Evolutionary conservation across 2,113 vertebrate genomes (phyloP).

Genomic region (Caloenas nicobarica): DNA sequence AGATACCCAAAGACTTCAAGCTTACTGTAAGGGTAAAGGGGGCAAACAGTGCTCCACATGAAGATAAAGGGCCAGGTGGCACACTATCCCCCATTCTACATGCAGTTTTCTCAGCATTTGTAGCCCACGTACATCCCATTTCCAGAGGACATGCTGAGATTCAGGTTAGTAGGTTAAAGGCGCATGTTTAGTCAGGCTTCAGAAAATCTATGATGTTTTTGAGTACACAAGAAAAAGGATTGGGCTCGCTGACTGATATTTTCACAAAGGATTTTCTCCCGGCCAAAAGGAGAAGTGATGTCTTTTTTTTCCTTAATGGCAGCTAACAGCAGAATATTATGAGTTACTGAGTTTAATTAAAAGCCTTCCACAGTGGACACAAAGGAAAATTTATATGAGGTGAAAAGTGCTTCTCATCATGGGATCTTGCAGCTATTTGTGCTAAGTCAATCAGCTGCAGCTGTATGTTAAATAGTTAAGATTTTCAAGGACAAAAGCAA

Average conservation of each 20-base stretch:
- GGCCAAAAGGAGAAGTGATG: background rate
- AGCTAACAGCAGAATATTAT: slow-evolving; percentile 1
- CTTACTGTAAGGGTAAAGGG: background rate
- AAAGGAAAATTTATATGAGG: slow-evolving; percentile 13
- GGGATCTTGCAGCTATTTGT: background rate
- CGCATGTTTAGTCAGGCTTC: background rate
- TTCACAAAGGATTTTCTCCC: background rate
- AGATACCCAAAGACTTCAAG: background rate
- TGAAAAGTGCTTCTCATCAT: background rate
- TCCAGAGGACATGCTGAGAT: background rate
- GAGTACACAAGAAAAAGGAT: background rate
- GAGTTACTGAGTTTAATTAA: slow-evolving; percentile 24
- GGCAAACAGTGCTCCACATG: background rate
- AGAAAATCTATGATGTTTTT: background rate
- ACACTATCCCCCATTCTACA: background rate
- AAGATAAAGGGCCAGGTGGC: background rate
- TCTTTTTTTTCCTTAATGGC: background rate
- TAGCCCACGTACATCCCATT: background rate
- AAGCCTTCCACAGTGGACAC: background rate
- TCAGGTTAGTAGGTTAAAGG: background rate
- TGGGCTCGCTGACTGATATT: background rate
- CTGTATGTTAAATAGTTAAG: background rate
- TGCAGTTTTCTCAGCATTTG: background rate
- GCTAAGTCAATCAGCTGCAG: background rate
- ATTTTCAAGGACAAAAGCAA: background rate